These are phyloP conservation scores for Pelobates cultripes DNA, from an alignment of 2,797 vertebrate species.

Conservation along the genomic window DNA sequence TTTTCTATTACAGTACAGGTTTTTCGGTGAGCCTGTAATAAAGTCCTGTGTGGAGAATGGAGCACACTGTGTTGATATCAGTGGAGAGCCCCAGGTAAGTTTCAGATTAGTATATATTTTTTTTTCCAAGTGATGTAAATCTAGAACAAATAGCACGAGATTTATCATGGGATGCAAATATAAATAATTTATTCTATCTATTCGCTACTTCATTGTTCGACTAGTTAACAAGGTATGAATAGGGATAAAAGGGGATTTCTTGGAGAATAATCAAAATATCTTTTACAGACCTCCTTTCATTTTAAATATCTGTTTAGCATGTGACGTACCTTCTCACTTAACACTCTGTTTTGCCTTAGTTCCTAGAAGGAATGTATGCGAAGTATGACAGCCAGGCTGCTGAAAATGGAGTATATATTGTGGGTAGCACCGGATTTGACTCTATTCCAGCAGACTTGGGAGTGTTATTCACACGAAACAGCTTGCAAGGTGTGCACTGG, in stretches of 20 bases:
- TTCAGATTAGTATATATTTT: not conserved
- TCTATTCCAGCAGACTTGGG: conserved; percentile 95
- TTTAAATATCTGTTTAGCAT: no score
- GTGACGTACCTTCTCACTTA: no score
- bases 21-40: conserved; percentile 89
- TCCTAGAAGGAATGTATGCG: conserved; percentile 88
- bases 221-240: no score
- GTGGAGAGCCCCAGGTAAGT: conserved; percentile 91
- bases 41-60: conserved; percentile 93
- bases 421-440: conserved; percentile 97
- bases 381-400: conserved; percentile 86
- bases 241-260: no score
- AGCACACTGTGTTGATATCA: conserved; percentile 87
- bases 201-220: no score
- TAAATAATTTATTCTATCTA: no score
- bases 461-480: conserved; percentile 88
- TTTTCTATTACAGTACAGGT: conserved; percentile 77
- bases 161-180: no score
- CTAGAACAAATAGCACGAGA: no score
- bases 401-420: conserved; percentile 85
- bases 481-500: conserved; percentile 81
- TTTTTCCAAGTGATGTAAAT: no score
- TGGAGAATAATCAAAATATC: no score
- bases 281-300: no score
- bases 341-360: conserved; percentile 71